phyloP scores from a whole-genome alignment of 2,888 invertebrate species.

The Drosophila birchii region DNA sequence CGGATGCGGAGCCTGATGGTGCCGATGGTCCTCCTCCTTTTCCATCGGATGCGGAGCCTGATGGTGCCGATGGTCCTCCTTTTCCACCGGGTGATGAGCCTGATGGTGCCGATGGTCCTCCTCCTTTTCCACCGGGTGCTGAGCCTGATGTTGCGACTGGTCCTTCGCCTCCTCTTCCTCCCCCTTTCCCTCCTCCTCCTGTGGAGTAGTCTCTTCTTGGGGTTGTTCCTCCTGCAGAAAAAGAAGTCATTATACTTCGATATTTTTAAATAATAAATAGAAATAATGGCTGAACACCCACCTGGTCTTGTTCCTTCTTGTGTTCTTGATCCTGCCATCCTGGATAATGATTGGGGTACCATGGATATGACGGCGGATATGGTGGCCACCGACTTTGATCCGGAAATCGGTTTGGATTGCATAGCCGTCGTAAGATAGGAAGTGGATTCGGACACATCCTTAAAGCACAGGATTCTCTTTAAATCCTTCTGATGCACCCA shows the following conservation, averaged over 20 bases:
- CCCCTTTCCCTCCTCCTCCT: background rate
- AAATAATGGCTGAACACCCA: background rate
- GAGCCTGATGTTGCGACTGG: background rate
- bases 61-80: background rate
- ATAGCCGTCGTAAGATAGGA: constrained; percentile 24
- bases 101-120: background rate
- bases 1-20: background rate
- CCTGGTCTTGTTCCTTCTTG: background rate
- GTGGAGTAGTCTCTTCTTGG: constrained; percentile 9
- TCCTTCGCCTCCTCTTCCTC: background rate
- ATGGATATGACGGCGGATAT: constrained; percentile 17
- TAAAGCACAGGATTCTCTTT: no score
- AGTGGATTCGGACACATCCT: constrained; percentile 31
- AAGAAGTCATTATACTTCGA: background rate
- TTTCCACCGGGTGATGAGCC: background rate
- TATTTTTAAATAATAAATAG: no score
- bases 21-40: background rate
- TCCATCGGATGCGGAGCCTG: background rate
- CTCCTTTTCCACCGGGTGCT: background rate
- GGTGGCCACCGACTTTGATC: constrained; percentile 10
- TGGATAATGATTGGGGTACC: constrained; percentile 5
- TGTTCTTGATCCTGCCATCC: background rate
- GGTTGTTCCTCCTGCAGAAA: background rate
- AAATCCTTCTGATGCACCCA: background rate
- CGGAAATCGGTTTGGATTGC: background rate